Conservation (phyloP, 2,888 invertebrate genomes). For the Pristionchus maxplancki region DNA sequence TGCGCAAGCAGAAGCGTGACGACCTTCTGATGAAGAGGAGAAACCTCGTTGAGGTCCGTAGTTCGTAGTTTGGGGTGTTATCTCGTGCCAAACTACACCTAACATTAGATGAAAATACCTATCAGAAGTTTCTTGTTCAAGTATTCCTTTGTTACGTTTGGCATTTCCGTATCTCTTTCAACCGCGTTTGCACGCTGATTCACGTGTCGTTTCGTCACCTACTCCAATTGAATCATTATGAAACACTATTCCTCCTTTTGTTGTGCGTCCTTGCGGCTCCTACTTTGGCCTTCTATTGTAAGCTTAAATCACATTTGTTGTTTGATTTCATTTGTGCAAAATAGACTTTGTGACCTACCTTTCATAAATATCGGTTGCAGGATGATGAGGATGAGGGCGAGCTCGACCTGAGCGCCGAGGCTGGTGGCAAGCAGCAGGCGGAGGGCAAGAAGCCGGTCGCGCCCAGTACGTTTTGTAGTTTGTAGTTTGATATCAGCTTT, state of each 20-base stretch:
- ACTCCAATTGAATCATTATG: background rate
- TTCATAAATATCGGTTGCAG: background rate
- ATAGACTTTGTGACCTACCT: too few species aligned
- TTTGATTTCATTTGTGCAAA: too few species aligned
- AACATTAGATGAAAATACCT: too few species aligned
- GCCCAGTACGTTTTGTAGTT: slow-evolving; percentile 9
- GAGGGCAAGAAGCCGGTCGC: slow-evolving; percentile 10
- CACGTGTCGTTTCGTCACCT: background rate
- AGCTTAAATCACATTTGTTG: background rate
- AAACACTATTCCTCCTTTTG: background rate
- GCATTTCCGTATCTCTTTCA: background rate
- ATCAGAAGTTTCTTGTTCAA: too few species aligned
- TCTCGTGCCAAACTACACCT: too few species aligned
- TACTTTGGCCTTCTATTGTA: background rate
- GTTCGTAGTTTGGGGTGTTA: background rate
- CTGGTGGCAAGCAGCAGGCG: slow-evolving; percentile 43
- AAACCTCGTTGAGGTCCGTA: slow-evolving; percentile 62
- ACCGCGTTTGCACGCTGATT: too few species aligned
- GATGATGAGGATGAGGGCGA: slow-evolving; percentile 54
- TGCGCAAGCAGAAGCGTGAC: slow-evolving; percentile 93
- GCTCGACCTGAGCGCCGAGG: slow-evolving; percentile 52
- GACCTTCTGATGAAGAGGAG: slow-evolving; percentile 89
- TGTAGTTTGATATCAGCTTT: background rate
- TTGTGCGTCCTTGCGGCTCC: background rate
- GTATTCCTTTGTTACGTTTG: background rate